These are phyloP conservation scores for Orthonevra nobilis DNA, from an alignment of 2,888 invertebrate genomes.

Conservation along the genomic window DNA sequence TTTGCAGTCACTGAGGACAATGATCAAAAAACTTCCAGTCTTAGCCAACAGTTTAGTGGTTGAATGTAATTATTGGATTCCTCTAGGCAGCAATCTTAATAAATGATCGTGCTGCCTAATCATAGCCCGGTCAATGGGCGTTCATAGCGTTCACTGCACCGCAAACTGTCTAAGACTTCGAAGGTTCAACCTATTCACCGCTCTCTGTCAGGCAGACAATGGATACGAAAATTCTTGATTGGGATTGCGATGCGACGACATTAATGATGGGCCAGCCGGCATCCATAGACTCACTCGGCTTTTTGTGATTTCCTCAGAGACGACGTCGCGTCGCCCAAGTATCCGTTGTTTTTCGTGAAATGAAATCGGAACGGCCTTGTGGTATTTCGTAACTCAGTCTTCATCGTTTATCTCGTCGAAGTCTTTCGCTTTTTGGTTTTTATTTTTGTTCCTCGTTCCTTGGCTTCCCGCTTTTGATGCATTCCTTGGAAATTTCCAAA, in stretches of 20 bases:
- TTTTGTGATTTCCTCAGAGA: slow-evolving; percentile 13
- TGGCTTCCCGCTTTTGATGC: not conserved
- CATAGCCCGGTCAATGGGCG: slow-evolving; percentile 23
- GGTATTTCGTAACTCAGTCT: slow-evolving; percentile 63
- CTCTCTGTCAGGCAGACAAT: not conserved
- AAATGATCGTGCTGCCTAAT: slow-evolving; percentile 55
- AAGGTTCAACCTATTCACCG: slow-evolving; percentile 2
- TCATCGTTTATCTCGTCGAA: slow-evolving; percentile 58
- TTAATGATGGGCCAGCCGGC: too few species aligned
- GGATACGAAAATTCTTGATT: slow-evolving; percentile 39
- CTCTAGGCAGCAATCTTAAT: slow-evolving; percentile 46
- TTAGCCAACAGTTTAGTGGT: slow-evolving; percentile 38
- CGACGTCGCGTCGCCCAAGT: slow-evolving; percentile 4
- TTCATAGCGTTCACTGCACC: slow-evolving; percentile 27
- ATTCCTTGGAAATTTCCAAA: slow-evolving; percentile 38
- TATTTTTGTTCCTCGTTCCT: slow-evolving; percentile 32
- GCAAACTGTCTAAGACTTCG: not conserved
- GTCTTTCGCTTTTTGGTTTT: too few species aligned
- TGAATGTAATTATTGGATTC: slow-evolving; percentile 18
- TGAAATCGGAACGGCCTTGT: slow-evolving; percentile 59
- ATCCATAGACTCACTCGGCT: slow-evolving; percentile 34
- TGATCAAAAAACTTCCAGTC: slow-evolving; percentile 4
- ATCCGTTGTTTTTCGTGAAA: slow-evolving; percentile 17
- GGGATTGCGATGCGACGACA: slow-evolving; percentile 55
- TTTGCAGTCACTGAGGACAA: not conserved